Percentiles rank a stretch among this genome's conserved stretches.
phyloP scores from a whole-genome alignment of 1,140 invertebrate species.

The Polypedilum pembai region DNA sequence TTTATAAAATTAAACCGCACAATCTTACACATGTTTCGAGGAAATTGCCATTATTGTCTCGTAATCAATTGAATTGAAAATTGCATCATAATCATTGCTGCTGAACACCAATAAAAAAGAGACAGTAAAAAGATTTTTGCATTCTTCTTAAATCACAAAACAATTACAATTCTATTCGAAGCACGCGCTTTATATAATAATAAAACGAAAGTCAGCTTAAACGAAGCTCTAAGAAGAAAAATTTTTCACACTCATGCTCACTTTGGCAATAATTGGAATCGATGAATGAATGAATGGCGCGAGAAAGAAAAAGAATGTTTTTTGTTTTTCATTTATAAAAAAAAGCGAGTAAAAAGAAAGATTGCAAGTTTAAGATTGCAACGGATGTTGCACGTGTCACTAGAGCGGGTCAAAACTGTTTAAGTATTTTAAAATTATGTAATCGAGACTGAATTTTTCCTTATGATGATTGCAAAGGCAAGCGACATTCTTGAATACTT shows the following conservation, averaged over 20 bases:
- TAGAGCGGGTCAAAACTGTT: conserved; percentile 1
- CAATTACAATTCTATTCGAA: conserved; percentile 5
- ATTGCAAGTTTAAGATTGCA: not conserved
- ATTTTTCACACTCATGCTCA: conserved; percentile 8
- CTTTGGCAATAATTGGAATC: conserved; percentile 25
- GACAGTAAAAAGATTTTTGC: no score
- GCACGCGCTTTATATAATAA: conserved; percentile 19
- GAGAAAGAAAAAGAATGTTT: conserved; percentile 3
- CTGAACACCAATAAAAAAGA: no score
- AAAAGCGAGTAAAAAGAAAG: not conserved
- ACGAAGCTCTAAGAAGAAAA: not conserved
- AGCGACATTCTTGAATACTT: not conserved
- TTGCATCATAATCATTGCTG: no score
- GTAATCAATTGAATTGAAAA: no score
- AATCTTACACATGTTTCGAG: no score
- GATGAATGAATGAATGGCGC: not conserved
- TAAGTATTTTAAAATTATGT: not conserved
- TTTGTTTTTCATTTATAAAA: not conserved
- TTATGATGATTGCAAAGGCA: not conserved
- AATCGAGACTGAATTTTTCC: not conserved
- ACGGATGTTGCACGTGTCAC: conserved; percentile 25
- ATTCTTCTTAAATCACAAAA: conserved; percentile 6
- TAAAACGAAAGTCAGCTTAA: not conserved
- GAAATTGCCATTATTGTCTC: no score
- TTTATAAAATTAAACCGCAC: no score